A percentile compares a stretch with the other conserved stretches of the same genome.
These are phyloP conservation scores for Pao palembangensis DNA, from an alignment of 2,113 vertebrate species.

Conservation along the genomic window DNA sequence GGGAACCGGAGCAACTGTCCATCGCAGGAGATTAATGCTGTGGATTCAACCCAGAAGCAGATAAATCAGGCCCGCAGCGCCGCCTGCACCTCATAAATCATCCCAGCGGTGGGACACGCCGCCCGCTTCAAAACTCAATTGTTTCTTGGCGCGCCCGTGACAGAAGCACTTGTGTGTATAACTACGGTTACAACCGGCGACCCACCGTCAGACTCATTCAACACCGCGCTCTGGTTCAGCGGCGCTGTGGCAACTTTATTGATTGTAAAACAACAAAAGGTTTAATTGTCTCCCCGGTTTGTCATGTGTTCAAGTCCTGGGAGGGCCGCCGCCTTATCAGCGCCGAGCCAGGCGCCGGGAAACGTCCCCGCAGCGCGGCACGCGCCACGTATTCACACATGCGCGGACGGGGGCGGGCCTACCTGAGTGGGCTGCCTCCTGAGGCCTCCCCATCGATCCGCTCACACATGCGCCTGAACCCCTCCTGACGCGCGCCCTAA, in stretches of 20 bases:
- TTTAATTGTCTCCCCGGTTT: slow-evolving; percentile 67
- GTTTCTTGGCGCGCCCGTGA: slow-evolving; percentile 31
- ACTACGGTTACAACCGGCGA: slow-evolving; percentile 30
- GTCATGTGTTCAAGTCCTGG: slow-evolving; percentile 51
- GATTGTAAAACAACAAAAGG: slow-evolving; percentile 61
- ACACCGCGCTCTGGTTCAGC: slow-evolving; percentile 29
- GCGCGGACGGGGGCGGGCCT: not conserved
- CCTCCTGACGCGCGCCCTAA: slow-evolving; percentile 46
- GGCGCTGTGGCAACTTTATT: slow-evolving; percentile 53
- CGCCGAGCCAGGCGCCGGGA: slow-evolving; percentile 47
- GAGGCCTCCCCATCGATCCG: slow-evolving; percentile 24
- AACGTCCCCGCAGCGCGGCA: slow-evolving; percentile 11
- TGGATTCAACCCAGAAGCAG: slow-evolving; percentile 14
- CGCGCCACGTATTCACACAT: slow-evolving; percentile 3
- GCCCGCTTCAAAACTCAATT: slow-evolving; percentile 33
- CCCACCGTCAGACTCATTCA: slow-evolving; percentile 43
- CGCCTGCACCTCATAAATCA: slow-evolving; percentile 32
- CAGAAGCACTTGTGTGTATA: slow-evolving; percentile 22
- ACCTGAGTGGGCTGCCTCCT: slow-evolving; percentile 15
- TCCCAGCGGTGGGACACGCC: slow-evolving; percentile 2
- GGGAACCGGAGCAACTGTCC: slow-evolving; percentile 33
- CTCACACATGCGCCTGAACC: slow-evolving; percentile 24
- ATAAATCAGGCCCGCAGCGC: slow-evolving; percentile 38
- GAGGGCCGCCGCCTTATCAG: slow-evolving; percentile 62
- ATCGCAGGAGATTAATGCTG: slow-evolving; percentile 46